Evolutionary conservation across 64 coral and sea anemone species (phyloP), one percentile per base, ranked within the genome.

Genomic region (Dendrophyllia cribrosa): DNA sequence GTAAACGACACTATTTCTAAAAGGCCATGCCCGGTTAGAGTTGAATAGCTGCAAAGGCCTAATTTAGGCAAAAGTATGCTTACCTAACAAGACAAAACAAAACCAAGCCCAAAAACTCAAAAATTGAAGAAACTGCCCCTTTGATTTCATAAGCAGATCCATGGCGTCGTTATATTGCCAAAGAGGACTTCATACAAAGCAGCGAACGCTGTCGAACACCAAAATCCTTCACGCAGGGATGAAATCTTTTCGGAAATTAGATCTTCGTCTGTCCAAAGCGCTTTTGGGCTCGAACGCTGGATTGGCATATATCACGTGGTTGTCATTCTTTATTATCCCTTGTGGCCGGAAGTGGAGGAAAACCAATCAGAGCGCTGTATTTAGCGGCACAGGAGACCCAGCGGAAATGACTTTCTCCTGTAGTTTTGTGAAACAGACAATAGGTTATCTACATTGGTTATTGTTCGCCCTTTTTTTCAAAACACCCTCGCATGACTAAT

Each of bases 1-100:
- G 10, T 81, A 15, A 43, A 73, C 12, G 55, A 16, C 7, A 70
- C 9, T 55, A 70, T 66, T 56, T 68, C 11, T n/a, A n/a, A 19
- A 16, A 51, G 15, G 10, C 14, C n/a, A 63, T 16, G 26, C 46
- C 71, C 47, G 47, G 45, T 34, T 58, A 15, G 51, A 58, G 10
- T 48, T 58, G 22, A 25, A 90, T 70, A 58, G 56, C 59, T 19
- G 61, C 45, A 13, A 69, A 81, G 23, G 59, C 70, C 10, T 56
- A 79, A 80, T 45, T 80, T 80, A 79, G 65, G 50, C 87, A 52
- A 24, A 78, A 90, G 87, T 65, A 21, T 81, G 78, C 88, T 90
- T 79, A 90, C 88, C 88, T 81, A 90, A 90, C 88, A 70, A 72
- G 67, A 90, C 88, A 58, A 90, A 81, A 90, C 76, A 90, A 69